A percentile compares a stretch with the other conserved stretches of the same genome.
These are phyloP conservation scores for Arion vulgaris DNA, from an alignment of 1,140 invertebrate genomes.

Conservation along the genomic window DNA sequence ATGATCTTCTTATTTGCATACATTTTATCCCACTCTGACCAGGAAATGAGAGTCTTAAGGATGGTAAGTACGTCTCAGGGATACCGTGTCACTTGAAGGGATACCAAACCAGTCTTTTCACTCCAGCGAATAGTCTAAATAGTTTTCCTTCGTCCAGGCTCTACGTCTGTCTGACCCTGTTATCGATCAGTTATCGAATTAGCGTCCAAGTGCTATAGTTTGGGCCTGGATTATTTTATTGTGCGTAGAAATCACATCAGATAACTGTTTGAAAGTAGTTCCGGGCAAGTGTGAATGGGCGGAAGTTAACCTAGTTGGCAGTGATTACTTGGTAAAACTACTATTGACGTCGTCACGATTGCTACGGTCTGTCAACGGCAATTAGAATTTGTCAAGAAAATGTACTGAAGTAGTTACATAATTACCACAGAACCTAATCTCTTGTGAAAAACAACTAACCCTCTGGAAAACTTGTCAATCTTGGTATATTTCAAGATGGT, in stretches of 20 bases:
- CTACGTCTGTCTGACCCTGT: neutral
- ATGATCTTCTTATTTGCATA: no score
- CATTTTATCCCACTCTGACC: neutral
- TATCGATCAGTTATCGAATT: conserved; percentile 12
- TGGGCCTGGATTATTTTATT: neutral
- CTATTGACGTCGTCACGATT: no score
- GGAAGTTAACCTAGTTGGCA: neutral
- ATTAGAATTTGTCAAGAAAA: neutral
- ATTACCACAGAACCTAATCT: neutral
- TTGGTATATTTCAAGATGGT: no score
- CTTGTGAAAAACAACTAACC: neutral
- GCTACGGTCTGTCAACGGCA: no score
- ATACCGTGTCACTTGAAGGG: neutral
- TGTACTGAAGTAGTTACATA: neutral
- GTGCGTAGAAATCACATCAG: neutral
- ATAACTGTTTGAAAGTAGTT: neutral
- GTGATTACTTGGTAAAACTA: neutral
- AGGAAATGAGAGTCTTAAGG: neutral
- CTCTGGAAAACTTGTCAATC: no score
- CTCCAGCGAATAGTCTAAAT: neutral
- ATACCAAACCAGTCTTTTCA: neutral
- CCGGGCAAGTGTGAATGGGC: neutral
- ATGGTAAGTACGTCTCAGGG: neutral
- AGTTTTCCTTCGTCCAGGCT: neutral
- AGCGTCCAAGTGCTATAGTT: neutral